Evolutionary conservation across 2,797 vertebrate species (phyloP).

Genomic region (Manis pentadactyla): DNA sequence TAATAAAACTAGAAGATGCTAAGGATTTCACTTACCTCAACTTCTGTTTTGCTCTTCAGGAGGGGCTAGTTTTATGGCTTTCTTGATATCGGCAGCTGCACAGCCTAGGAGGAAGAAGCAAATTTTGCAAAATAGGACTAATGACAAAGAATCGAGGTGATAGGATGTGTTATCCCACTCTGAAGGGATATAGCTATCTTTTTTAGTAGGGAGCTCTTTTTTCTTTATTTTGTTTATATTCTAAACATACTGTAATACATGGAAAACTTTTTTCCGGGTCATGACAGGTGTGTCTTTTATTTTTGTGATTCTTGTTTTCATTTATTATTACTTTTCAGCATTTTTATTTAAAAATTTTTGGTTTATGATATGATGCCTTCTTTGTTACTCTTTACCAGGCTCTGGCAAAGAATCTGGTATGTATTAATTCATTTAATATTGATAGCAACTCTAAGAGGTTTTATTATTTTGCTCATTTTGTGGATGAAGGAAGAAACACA

Average conservation of each 20-base stretch:
- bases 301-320: constrained; percentile 1
- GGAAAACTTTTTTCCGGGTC: background rate
- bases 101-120: background rate
- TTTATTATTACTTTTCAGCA: background rate
- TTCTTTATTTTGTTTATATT: background rate
- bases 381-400: background rate
- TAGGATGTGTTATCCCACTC: background rate
- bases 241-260: background rate
- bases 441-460: background rate
- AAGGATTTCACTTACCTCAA: background rate
- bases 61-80: background rate
- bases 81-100: background rate
- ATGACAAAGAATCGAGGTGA: background rate
- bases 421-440: background rate
- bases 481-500: background rate
- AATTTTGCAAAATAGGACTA: background rate
- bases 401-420: constrained; percentile 27
- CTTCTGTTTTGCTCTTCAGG: background rate
- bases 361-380: background rate
- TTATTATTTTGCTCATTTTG: constrained; percentile 32
- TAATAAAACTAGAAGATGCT: constrained; percentile 72
- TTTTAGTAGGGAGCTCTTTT: background rate
- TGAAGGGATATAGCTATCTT: background rate
- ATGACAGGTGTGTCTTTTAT: background rate
- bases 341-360: background rate